Conservation (phyloP, 2,113 vertebrate genomes). For the Nerophis lumbriciformis region DNA sequence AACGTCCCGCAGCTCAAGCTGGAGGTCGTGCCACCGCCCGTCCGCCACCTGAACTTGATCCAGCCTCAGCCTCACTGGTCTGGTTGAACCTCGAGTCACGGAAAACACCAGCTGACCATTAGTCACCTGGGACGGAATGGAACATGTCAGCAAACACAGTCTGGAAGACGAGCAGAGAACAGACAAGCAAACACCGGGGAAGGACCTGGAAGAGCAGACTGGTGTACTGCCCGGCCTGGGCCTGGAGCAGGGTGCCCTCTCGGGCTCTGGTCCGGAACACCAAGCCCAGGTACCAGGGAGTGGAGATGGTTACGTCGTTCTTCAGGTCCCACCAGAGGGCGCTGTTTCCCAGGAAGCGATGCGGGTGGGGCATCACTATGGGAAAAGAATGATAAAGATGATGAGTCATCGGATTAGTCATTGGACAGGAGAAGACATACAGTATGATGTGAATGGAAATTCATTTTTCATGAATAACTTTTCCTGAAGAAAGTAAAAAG, state of each 20-base stretch:
- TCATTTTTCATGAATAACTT: too few species aligned
- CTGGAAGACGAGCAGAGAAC: not conserved
- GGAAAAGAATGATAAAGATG: slow-evolving; percentile 11
- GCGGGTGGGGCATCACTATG: slow-evolving; percentile 87
- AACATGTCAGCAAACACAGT: not conserved
- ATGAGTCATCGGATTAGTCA: slow-evolving; percentile 1
- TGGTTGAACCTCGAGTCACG: slow-evolving; percentile 77
- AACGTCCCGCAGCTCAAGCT: slow-evolving; percentile 86
- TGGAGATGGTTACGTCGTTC: slow-evolving; percentile 84
- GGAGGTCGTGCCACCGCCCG: slow-evolving; percentile 91
- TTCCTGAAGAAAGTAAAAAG: not conserved
- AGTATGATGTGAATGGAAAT: not conserved
- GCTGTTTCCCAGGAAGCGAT: slow-evolving; percentile 89
- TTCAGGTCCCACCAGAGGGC: slow-evolving; percentile 93
- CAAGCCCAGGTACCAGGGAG: slow-evolving; percentile 92
- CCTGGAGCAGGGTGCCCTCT: slow-evolving; percentile 86
- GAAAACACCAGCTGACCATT: slow-evolving; percentile 85
- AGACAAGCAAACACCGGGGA: too few species aligned
- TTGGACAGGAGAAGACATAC: slow-evolving; percentile 1
- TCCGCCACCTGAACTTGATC: slow-evolving; percentile 89
- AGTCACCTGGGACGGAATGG: slow-evolving; percentile 71
- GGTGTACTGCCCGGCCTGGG: slow-evolving; percentile 87
- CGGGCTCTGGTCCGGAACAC: slow-evolving; percentile 84
- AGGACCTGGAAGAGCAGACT: slow-evolving; percentile 88
- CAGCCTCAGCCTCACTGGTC: slow-evolving; percentile 79